Evolutionary conservation across 2,888 invertebrate species (phyloP).

Genomic region (Ochropacha duplaris): DNA sequence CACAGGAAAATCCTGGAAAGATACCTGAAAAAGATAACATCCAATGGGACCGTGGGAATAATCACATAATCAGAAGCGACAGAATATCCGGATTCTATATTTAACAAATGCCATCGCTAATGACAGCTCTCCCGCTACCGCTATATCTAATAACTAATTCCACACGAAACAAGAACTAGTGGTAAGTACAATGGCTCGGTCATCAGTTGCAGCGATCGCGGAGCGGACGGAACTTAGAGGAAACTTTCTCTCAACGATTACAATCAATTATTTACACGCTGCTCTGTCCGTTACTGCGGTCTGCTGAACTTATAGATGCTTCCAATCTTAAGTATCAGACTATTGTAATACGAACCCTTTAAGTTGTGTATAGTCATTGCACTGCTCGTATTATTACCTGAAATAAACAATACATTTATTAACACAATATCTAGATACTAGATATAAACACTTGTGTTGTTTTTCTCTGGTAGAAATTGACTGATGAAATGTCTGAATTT

Average conservation of each 20-base stretch:
- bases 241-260: conserved; percentile 42
- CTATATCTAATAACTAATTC: conserved; percentile 7
- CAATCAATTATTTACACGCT: conserved; percentile 57
- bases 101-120: background rate
- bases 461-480: background rate
- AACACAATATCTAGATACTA: background rate
- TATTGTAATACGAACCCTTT: background rate
- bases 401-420: background rate
- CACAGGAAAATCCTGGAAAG: no score
- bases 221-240: conserved; percentile 28
- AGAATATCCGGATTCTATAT: no score
- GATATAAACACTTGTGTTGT: no score
- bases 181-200: conserved; percentile 27
- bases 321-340: background rate
- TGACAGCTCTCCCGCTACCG: background rate
- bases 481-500: background rate
- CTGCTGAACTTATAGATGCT: conserved; percentile 8
- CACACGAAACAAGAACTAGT: background rate
- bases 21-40: no score
- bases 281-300: conserved; percentile 18
- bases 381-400: background rate
- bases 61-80: no score
- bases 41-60: background rate
- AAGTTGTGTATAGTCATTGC: background rate
- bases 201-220: conserved; percentile 53